These are phyloP conservation scores for Drosophila pachea DNA, from an alignment of 1,140 invertebrate species.

Conservation along the genomic window DNA sequence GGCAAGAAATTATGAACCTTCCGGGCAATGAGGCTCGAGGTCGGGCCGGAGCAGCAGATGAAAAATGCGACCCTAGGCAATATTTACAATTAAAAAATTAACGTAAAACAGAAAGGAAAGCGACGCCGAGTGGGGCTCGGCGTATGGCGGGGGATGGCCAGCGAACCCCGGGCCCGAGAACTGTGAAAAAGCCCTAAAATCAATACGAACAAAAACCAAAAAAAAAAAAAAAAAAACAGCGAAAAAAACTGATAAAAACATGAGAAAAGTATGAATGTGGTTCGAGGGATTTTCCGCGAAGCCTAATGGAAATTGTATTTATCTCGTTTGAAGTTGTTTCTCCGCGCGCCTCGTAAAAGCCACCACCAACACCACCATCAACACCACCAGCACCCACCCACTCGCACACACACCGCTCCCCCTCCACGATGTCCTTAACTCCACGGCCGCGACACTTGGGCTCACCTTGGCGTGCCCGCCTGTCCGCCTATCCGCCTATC, in stretches of 20 bases:
- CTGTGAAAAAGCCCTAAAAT: conserved; percentile 77
- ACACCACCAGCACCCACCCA: conserved; percentile 22
- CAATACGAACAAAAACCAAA: conserved; percentile 57
- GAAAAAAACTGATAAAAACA: conserved; percentile 35
- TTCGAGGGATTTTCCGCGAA: conserved; percentile 67
- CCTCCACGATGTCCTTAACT: conserved; percentile 1
- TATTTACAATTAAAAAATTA: conserved; percentile 78
- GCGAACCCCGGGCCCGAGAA: conserved; percentile 45
- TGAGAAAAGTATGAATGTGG: conserved; percentile 68
- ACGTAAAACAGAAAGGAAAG: conserved; percentile 70
- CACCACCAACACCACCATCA: conserved; percentile 30
- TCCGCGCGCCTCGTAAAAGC: conserved; percentile 40
- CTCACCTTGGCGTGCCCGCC: conserved; percentile 52
- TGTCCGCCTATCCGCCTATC: too few relatives aligned
- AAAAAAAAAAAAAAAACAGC: conserved; percentile 33
- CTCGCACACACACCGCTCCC: neutral
- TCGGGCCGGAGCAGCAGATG: conserved; percentile 53
- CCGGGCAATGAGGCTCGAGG: conserved; percentile 21
- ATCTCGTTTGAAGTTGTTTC: conserved; percentile 76
- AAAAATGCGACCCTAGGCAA: conserved; percentile 75
- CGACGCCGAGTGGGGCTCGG: conserved; percentile 6
- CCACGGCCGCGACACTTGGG: conserved; percentile 60
- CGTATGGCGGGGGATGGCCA: neutral
- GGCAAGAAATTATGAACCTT: conserved; percentile 68
- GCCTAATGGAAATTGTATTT: conserved; percentile 78